Evolutionary conservation across 2,888 invertebrate genomes (phyloP), one percentile per base, ranked within the genome.

Genomic region (Stenodera caucasica): DNA sequence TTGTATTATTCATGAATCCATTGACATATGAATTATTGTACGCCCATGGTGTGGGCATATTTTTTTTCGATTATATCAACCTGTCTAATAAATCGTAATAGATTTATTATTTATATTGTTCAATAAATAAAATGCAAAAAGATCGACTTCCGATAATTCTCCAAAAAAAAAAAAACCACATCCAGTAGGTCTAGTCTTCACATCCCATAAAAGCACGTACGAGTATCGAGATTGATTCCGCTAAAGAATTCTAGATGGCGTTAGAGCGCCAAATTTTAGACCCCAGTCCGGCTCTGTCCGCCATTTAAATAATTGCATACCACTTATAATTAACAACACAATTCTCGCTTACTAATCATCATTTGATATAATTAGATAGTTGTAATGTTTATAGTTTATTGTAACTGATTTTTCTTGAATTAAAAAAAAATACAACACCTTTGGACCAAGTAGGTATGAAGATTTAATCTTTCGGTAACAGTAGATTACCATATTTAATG

Each of bases 1-100:
- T 64, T 69, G 66, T 70, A 66, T 71, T 72, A 70, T 72, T 74
- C 72, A 71, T 74, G 70, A 71, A 69, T 67, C 61, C 72, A 71
- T 67, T 71, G 71, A 70, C 70, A 72, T 66, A 68, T 69, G 68
- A 69, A 69, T 68, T 71, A 70, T 68, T 65, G 68, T 66, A 55
- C 53, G 65, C 66, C 66, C 62, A 58, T 65, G 62, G 67, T 64
- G 51, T 55, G 62, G 68, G 62, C 58, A 58, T 32, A 64, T 67
- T 23, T 45, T 55, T 60, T 67, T 66, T 58, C 45, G 67, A 67
- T 67, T 49, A 53, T 67, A 67, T 67, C 67, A 55, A 15, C 50
- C 65, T 62, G 61, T 55, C 67, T 66, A 67, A 71, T 70, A 69
- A 70, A 69, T 71, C 67, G 63, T 71, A 69, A 70, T 71, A 66